Evolutionary conservation across 2,888 invertebrate species (phyloP), one percentile per base, ranked within the genome.

Genomic region (Drosophila engyochracea): DNA sequence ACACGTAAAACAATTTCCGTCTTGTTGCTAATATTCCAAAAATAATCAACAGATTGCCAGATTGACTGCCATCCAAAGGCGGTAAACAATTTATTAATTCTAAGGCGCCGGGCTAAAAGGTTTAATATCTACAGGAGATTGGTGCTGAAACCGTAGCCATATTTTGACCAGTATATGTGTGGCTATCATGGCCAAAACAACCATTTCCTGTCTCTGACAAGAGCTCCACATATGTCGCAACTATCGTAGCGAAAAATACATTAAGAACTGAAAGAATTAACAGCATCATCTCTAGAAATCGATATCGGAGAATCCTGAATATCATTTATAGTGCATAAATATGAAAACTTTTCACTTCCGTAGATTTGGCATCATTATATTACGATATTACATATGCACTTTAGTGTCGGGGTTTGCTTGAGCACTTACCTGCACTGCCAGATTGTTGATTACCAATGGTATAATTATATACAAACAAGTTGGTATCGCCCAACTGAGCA

Each of bases 321-420:
- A 70, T 1, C 67, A 67, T 33, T 66, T 68, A 30, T 63, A 68
- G 37, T 71, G 51, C 12, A 71, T 12, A 57, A 68, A 47, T 4
- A 22, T 14, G 3, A 58, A 39, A 22, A 66, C 33, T 16, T 63
- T 35, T 62, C 12, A 16, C 10, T 33, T 47, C 10, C 25, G 19
- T 19, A 35, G 35, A 12, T 35, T 35, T 33, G 33, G 12, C 33
- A 33, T 33, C 33, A 33, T 16, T 37, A 6, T 37, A 35, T 35
- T 37, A 16, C 16, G 16, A 37, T 33, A 4, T 12, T 33, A 12
- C 14, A 35, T 35, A 1, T 35, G 35, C 14, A 16, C 16, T 37
- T 37, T 2, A 37, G 37, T 6, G 37, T 37, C 37, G 6, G 16
- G 16, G 16, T 37, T 37, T 16, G 2, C 16, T 37, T 37, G 37